Conservation (phyloP, 2,888 invertebrate species). For the Baccha elongata region DNA sequence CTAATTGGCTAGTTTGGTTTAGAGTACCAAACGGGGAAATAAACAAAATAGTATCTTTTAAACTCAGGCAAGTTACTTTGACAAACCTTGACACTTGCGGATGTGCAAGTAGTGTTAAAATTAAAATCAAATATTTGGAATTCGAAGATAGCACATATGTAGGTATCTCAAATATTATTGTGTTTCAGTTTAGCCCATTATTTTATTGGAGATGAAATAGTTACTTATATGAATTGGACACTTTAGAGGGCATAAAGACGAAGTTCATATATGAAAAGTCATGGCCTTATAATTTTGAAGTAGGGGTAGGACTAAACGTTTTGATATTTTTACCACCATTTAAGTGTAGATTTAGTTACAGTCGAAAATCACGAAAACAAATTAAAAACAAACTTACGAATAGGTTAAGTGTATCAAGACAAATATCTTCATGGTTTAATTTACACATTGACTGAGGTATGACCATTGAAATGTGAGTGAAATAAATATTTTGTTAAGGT, state of each 20-base stretch:
- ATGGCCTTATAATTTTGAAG: background rate
- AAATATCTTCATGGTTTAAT: background rate
- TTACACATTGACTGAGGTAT: background rate
- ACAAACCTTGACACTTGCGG: conserved; percentile 3
- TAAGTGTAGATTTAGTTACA: background rate
- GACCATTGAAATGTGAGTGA: background rate
- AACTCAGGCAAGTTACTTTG: conserved; percentile 1
- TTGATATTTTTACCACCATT: background rate
- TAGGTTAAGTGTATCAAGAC: background rate
- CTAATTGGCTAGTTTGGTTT: conserved; percentile 6
- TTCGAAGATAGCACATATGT: background rate
- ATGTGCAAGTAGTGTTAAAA: background rate
- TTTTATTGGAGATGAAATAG: background rate
- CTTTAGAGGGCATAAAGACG: too few species aligned
- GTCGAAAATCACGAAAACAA: background rate
- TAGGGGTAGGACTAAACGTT: background rate
- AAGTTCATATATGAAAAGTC: too few species aligned
- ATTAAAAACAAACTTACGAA: background rate
- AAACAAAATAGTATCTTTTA: background rate
- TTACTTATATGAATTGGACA: too few species aligned
- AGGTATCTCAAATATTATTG: background rate
- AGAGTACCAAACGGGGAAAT: background rate
- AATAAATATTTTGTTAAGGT: background rate
- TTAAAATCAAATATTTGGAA: conserved; percentile 6
- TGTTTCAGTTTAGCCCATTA: too few species aligned